Conservation (phyloP, 2,797 vertebrate genomes). For the Sebastes aleutianus region DNA sequence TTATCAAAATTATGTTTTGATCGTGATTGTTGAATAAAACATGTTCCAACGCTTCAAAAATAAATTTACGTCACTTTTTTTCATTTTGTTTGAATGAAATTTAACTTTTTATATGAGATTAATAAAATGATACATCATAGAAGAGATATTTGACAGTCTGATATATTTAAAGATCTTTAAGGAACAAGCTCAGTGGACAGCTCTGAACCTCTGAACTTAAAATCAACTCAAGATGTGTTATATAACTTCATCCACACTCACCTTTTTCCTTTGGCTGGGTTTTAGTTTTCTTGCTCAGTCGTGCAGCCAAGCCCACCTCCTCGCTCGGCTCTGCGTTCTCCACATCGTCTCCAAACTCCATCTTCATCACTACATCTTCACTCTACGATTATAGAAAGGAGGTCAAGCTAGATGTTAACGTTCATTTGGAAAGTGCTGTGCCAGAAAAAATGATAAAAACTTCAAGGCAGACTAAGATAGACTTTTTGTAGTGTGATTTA, state of each 20-base stretch:
- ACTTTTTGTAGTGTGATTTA: neutral
- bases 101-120: neutral
- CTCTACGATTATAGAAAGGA: conserved; percentile 60
- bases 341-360: conserved; percentile 83
- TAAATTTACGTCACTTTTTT: neutral
- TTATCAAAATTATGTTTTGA: neutral
- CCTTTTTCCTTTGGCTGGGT: conserved; percentile 73
- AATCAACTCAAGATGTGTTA: neutral
- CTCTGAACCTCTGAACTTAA: neutral
- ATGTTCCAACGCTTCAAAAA: neutral
- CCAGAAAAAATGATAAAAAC: neutral
- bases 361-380: conserved; percentile 81
- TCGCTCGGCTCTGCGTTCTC: conserved; percentile 56
- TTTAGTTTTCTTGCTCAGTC: conserved; percentile 83
- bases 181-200: too few species aligned
- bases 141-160: neutral
- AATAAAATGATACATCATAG: neutral
- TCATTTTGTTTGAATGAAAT: neutral
- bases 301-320: conserved; percentile 69
- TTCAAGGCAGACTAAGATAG: neutral
- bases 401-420: neutral
- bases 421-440: neutral
- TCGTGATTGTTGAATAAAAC: neutral
- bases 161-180: neutral
- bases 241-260: conserved; percentile 14